phyloP scores from a whole-genome alignment of 2,888 invertebrate genomes.

The Epirrhoe tristata region DNA sequence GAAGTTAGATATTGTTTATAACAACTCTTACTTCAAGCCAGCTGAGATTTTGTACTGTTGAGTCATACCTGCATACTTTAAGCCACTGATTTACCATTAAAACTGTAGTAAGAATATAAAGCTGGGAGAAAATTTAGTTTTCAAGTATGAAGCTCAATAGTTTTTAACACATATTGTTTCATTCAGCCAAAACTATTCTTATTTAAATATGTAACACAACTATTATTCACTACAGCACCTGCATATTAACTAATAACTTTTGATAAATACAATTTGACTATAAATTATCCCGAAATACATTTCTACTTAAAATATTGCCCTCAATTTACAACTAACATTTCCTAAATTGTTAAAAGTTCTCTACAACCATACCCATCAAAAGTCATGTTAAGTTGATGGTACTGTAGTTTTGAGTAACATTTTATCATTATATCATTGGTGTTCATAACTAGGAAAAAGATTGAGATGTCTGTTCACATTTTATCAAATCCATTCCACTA shows the following conservation, averaged over 20 bases:
- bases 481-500: slow-evolving; percentile 26
- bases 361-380: not conserved
- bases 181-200: slow-evolving; percentile 14
- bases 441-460: slow-evolving; percentile 30
- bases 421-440: slow-evolving; percentile 22
- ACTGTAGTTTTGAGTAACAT: slow-evolving; percentile 9
- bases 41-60: not conserved
- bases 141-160: not conserved
- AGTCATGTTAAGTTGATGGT: not conserved
- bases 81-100: not conserved
- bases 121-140: not conserved
- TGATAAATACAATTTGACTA: slow-evolving; percentile 1
- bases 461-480: slow-evolving; percentile 34
- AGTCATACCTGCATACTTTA: not conserved
- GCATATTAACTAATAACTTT: slow-evolving; percentile 8
- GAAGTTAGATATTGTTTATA: not conserved
- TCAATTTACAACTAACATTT: not conserved
- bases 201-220: slow-evolving; percentile 17
- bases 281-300: not conserved
- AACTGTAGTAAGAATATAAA: not conserved
- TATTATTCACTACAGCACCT: slow-evolving; percentile 1
- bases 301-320: not conserved
- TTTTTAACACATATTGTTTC: not conserved
- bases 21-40: not conserved
- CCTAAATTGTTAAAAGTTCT: not conserved